phyloP scores from a whole-genome alignment of 2,888 invertebrate species.

The Notodonta ziczac region DNA sequence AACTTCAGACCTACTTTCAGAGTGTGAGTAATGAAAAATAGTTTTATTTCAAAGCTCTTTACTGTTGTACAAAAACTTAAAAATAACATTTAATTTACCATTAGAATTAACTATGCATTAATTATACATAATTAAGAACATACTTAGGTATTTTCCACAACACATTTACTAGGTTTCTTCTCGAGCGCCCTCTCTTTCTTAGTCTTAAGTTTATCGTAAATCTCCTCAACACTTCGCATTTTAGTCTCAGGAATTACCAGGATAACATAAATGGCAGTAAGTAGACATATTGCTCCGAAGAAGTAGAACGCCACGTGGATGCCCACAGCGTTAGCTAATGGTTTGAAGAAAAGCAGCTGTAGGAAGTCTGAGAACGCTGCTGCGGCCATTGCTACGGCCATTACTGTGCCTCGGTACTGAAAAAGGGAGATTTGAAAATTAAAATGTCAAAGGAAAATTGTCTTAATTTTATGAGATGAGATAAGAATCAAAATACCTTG shows the following conservation, averaged over 20 bases:
- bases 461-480: too few relatives aligned
- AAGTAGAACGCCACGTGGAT: conserved; percentile 63
- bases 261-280: conserved; percentile 52
- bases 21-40: too few relatives aligned
- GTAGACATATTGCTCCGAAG: conserved; percentile 58
- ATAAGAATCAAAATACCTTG: conserved; percentile 51
- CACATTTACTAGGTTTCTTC: conserved; percentile 2
- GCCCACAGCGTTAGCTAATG: conserved; percentile 58
- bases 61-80: too few relatives aligned
- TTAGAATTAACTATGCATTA: background rate
- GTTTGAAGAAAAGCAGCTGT: conserved; percentile 69
- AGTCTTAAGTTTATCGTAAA: conserved; percentile 59
- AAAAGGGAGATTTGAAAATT: too few relatives aligned
- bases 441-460: too few relatives aligned
- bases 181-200: conserved; percentile 55
- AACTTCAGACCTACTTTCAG: too few relatives aligned
- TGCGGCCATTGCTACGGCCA: conserved; percentile 62
- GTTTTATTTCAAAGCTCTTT: too few relatives aligned
- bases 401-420: conserved; percentile 71
- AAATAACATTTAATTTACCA: too few relatives aligned
- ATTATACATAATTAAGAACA: background rate
- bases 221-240: conserved; percentile 58
- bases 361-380: conserved; percentile 58
- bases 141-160: background rate
- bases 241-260: conserved; percentile 66